Evolutionary conservation across 2,113 vertebrate genomes (phyloP), one percentile per base, ranked within the genome.

Genomic region (Pavo muticus): DNA sequence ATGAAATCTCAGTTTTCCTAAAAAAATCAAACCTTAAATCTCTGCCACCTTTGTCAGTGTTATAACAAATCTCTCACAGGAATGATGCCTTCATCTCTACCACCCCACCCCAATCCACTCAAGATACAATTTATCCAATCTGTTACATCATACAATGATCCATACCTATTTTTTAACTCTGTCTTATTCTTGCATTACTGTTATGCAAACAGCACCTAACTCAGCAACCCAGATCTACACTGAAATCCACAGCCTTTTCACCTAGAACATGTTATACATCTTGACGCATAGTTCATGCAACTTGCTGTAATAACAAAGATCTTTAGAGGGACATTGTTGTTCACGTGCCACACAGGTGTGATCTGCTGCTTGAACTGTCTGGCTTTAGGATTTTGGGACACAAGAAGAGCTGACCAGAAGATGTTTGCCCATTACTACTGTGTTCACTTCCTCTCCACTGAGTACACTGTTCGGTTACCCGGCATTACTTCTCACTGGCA

Each of bases 271-370:
- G 13, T 18, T 54, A 48, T 15, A 4, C 24, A 25, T 27, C 37
- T 30, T 3, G 2, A 29, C 8, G 5, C 32, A 40, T 61, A 25
- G 52, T 16, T 50, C 67, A 23, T 39, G 35, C 9, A 90, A 35
- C 30, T 68, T 73, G 13, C 35, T 68, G 27, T 30, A 39, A 73
- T 39, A 68, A 24, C 19, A 77, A 63, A 42, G 54, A 32, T 4
- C 2, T 14, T 40, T 71, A 30, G 3, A 1, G 11, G 23, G 23
- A 50, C 32, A 44, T 35, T 0, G 1, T 15, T 57, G 47, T 40
- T 23, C 29, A 18, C 4, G 4, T 14, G 42, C 6, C 12, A 10
- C 20, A 21, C 6, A 42, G 29, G 25, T 21, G 59, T 24, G 14
- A 75, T 42, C 48, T 50, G 9, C 7, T 73, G 54, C 23, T 16